Percentiles rank a stretch among this genome's conserved stretches.
Conservation (phyloP, 2,797 vertebrate genomes). For the Hoplostethus atlanticus region DNA sequence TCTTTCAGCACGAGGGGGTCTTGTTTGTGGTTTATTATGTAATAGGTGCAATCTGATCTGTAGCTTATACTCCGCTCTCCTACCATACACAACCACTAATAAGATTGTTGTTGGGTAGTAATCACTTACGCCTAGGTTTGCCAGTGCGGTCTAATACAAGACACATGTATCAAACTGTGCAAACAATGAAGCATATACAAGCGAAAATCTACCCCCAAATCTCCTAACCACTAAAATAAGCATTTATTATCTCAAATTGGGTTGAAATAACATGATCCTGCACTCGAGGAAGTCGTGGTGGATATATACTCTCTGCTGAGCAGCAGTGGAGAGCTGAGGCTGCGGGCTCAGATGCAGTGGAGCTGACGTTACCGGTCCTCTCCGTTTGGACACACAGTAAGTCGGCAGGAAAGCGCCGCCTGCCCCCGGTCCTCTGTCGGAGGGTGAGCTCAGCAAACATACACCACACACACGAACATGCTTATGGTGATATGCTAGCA, state of each 20-base stretch:
- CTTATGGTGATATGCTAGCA: background rate
- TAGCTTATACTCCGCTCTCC: constrained; percentile 39
- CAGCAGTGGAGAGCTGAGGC: constrained; percentile 21
- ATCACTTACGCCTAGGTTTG: constrained; percentile 52
- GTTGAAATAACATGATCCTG: constrained; percentile 32
- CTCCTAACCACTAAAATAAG: constrained; percentile 49
- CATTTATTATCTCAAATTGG: constrained; percentile 50
- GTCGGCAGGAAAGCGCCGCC: constrained; percentile 40
- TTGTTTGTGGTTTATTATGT: constrained; percentile 65
- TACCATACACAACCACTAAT: constrained; percentile 60
- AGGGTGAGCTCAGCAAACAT: no score
- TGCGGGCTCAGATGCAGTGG: background rate
- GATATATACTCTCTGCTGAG: background rate
- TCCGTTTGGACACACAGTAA: constrained; percentile 31
- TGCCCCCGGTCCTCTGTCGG: constrained; percentile 32
- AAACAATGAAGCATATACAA: constrained; percentile 44
- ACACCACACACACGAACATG: constrained; percentile 9
- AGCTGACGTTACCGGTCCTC: constrained; percentile 51
- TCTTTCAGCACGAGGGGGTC: constrained; percentile 52
- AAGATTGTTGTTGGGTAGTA: constrained; percentile 58
- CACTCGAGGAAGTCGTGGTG: constrained; percentile 19
- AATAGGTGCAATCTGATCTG: constrained; percentile 53
- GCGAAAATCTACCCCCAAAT: constrained; percentile 27
- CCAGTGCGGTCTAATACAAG: constrained; percentile 51
- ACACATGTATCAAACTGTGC: constrained; percentile 55